Evolutionary conservation across 1,140 invertebrate species (phyloP), one percentile per base, ranked within the genome.

Genomic region (Philaenus spumarius): DNA sequence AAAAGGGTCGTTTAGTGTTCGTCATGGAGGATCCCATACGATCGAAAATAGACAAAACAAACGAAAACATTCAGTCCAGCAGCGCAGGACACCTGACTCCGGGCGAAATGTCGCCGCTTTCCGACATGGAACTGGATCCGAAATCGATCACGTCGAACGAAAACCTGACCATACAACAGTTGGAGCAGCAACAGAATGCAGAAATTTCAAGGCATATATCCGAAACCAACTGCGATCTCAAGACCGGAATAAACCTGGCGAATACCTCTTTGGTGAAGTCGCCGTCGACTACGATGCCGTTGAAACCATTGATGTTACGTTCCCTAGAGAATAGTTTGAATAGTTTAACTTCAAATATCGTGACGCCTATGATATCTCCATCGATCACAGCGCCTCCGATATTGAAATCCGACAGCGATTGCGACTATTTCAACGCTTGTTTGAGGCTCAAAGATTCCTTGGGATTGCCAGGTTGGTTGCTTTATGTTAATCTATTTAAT

Each of bases 401-500:
- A 7, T 35, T 54, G 26, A 53, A 58, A 35, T 11, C 35, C 20
- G 26, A 50, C 22, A 82, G 73, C 64, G 76, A 80, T 58, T 86
- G 83, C 70, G 82, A 87, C 69, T 90, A 90, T 68, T 72, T 86
- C 58, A 85, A 83, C 62, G 79, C 84, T n/a, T 90, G 88, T 66
- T 68, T 78, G 20, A 77, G 82, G 42, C 82, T 90, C 40, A 87
- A 86, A 70, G 77, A 80, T 34, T 80, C 80, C 0, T 70, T 91
- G 12, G 82, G 88, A 12, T 67, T 92, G 35, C 89, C 88, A 64
- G 82, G 82, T 79, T 75, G 72, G 59, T 23, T 51, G 26, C 12
- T 59, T 24, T 45, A 2, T 26, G 22, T 60, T 24, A 53, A 51
- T 19, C 3, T 30, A 9, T 30, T n/a, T n/a, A n/a, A n/a, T n/a